These are phyloP conservation scores for Hylaea fasciaria DNA, from an alignment of 2,888 invertebrate genomes.

Conservation along the genomic window DNA sequence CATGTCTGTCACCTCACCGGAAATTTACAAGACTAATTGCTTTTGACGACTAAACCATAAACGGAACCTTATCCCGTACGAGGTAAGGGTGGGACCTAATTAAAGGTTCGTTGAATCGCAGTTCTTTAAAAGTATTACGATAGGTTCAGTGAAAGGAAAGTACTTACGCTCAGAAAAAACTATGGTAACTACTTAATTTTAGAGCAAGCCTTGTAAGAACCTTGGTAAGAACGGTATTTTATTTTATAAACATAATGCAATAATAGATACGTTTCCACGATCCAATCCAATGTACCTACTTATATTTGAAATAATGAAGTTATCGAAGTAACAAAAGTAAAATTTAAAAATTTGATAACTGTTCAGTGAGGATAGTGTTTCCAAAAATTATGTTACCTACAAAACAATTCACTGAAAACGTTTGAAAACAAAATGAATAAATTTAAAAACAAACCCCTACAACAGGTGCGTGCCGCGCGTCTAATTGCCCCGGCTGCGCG, in stretches of 20 bases:
- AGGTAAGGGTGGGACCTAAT: slow-evolving; percentile 47
- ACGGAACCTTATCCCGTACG: slow-evolving; percentile 46
- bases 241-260: too few species aligned
- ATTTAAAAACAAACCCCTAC: slow-evolving; percentile 44
- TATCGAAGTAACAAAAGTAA: too few species aligned
- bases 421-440: slow-evolving; percentile 20
- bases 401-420: not conserved
- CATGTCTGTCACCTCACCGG: slow-evolving; percentile 57
- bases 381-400: too few species aligned
- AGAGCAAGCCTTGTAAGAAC: not conserved
- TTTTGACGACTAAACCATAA: slow-evolving; percentile 45
- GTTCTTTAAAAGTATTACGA: slow-evolving; percentile 21
- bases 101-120: slow-evolving; percentile 44
- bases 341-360: too few species aligned
- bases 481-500: slow-evolving; percentile 64
- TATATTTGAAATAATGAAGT: too few species aligned
- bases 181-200: too few species aligned
- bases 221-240: too few species aligned
- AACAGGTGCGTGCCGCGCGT: slow-evolving; percentile 57
- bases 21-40: slow-evolving; percentile 63
- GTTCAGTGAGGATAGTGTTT: not conserved
- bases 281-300: too few species aligned
- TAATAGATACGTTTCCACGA: too few species aligned
- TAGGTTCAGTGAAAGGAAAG: slow-evolving; percentile 32
- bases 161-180: too few species aligned